Evolutionary conservation across 2,888 invertebrate species (phyloP).

Genomic region (Spodoptera littoralis): DNA sequence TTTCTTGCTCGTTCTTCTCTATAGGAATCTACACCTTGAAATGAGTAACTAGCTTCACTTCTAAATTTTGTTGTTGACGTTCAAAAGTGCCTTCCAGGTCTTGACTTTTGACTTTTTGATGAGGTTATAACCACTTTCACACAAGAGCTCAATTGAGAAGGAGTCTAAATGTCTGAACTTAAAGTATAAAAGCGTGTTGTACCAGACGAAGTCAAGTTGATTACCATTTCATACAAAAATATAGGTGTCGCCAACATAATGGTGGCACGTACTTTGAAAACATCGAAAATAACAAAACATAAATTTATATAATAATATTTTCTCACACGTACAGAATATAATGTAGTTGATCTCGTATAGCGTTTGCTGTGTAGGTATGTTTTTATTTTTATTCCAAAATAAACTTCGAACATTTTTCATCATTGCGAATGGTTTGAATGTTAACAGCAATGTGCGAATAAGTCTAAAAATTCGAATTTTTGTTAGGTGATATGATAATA

Average conservation of each 20-base stretch:
- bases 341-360: constrained; percentile 32
- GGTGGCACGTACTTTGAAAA: constrained; percentile 45
- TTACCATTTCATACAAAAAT: constrained; percentile 16
- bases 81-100: too few relatives aligned
- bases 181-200: not conserved
- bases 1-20: too few relatives aligned
- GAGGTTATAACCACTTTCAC: too few relatives aligned
- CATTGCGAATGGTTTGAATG: constrained; percentile 25
- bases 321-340: constrained; percentile 32
- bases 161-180: too few relatives aligned
- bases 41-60: too few relatives aligned
- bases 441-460: constrained; percentile 13
- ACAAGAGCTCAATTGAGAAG: too few relatives aligned
- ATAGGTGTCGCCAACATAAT: constrained; percentile 32
- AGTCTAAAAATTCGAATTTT: not conserved
- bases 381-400: constrained; percentile 43
- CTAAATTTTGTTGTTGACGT: too few relatives aligned
- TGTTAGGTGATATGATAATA: too few relatives aligned
- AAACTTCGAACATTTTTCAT: constrained; percentile 42
- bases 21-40: too few relatives aligned
- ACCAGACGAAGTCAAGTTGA: constrained; percentile 26
- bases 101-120: too few relatives aligned
- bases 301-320: constrained; percentile 38
- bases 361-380: constrained; percentile 10
- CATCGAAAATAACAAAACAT: constrained; percentile 36